phyloP scores from a whole-genome alignment of 2,888 invertebrate species.

The Oscheius sp. region DNA sequence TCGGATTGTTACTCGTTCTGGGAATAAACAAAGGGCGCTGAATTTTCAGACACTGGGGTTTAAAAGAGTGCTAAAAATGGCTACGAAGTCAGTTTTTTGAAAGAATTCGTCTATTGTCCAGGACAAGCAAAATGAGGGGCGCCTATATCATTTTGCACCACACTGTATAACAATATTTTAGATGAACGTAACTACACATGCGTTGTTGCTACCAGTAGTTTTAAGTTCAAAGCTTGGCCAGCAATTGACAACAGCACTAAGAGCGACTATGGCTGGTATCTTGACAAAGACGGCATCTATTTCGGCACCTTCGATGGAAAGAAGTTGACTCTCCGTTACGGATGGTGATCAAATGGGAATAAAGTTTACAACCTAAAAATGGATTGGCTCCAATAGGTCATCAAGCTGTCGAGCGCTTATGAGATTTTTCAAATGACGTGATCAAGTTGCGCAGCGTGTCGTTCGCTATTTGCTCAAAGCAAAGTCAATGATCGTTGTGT shows the following conservation, averaged over 20 bases:
- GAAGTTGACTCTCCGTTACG: not conserved
- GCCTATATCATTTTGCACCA: no score
- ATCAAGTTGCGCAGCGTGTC: not conserved
- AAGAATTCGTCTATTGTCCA: no score
- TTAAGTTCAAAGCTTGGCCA: constrained; percentile 3
- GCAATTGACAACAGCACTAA: not conserved
- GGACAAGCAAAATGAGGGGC: no score
- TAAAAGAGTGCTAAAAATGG: no score
- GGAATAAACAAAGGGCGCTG: no score
- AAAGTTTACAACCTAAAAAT: no score
- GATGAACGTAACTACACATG: constrained; percentile 9
- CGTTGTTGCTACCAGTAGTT: not conserved
- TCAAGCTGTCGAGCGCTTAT: not conserved
- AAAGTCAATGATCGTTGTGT: not conserved
- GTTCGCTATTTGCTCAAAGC: constrained; percentile 4
- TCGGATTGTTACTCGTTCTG: no score
- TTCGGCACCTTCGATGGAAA: not conserved
- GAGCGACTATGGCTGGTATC: constrained; percentile 18
- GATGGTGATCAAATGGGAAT: constrained; percentile 10
- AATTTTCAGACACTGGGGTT: no score
- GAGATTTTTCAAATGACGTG: constrained; percentile 9
- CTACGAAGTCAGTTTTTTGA: no score
- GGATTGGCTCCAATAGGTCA: not conserved
- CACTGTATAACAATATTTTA: no score
- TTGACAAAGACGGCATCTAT: constrained; percentile 6